Percentiles rank a stretch among this genome's conserved stretches.
These are phyloP conservation scores for Phania funesta DNA, from an alignment of 2,888 invertebrate species.

Conservation along the genomic window DNA sequence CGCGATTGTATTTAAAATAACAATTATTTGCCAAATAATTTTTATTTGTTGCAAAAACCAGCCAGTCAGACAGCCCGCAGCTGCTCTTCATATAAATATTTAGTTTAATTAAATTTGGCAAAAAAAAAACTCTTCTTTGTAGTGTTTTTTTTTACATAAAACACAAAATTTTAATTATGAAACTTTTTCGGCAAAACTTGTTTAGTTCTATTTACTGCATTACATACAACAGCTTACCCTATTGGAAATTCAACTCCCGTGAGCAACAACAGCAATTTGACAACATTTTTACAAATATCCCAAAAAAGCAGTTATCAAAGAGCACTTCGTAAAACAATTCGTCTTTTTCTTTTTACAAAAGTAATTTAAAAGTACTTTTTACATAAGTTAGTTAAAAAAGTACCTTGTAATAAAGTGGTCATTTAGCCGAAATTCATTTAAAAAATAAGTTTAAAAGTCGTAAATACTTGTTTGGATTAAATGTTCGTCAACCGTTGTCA, in stretches of 20 bases:
- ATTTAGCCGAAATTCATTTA: no score
- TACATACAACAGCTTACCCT: background rate
- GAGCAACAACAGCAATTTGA: background rate
- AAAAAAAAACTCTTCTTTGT: constrained; percentile 14
- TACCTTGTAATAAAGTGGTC: no score
- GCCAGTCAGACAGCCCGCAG: background rate
- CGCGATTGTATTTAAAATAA: constrained; percentile 51
- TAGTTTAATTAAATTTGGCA: constrained; percentile 40
- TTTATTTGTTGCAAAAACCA: constrained; percentile 39
- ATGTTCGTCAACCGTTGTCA: no score
- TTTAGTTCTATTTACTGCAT: no score
- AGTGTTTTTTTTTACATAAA: background rate
- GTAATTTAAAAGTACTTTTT: no score
- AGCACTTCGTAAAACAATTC: no score
- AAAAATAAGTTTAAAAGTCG: no score
- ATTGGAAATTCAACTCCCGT: background rate
- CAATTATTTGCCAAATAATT: constrained; percentile 39
- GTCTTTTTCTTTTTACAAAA: no score
- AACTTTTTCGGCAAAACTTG: no score
- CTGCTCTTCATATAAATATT: constrained; percentile 48
- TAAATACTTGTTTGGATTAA: no score
- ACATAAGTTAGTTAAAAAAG: no score
- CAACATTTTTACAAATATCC: background rate
- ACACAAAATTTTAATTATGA: constrained; percentile 31
- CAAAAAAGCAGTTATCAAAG: background rate